Evolutionary conservation across 2,797 vertebrate species (phyloP), one percentile per base, ranked within the genome.

Genomic region (Notoglanidium macrostoma): DNA sequence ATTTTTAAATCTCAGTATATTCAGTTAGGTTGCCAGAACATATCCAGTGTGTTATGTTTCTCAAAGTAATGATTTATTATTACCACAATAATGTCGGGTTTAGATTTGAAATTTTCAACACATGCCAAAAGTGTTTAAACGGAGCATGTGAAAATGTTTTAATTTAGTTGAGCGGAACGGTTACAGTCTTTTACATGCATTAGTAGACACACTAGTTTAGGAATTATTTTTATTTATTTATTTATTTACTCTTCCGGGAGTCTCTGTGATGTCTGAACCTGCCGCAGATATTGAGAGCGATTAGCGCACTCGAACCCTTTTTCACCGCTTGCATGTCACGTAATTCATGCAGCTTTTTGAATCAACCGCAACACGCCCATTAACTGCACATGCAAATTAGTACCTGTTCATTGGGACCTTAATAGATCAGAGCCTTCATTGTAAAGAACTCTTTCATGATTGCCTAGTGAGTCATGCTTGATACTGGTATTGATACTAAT

Each of bases 371-470:
- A 67, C 80, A 67, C 61, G 29, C 17, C 44, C n/a, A 21, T 44
- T 83, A 32, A 83, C 61, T 35, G 40, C 40, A 65, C 40, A 29
- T 9, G 17, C n/a, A 83, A 83, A 83, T 83, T 67, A 83, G 44
- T 51, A 67, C 44, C 61, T 67, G 44, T 83, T 83, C 40, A 83
- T 67, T 49, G 17, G 26, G 46, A 49, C 26, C 8, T 21, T 65
- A 49, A 46, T 65, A 65, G 26, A 46, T 8, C 59, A 44, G 15
- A 81, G 79, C 26, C 79, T 49, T 29, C 61, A 29, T 11, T 29
- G 1, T 40, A 12, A 44, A 40, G 21, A 80, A 4, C 14, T 23
- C 1, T 51, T 76, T 76, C 12, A 29, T 17, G 26, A n/a, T 76
- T 26, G 46, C 0, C 15, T 32, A 55, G 26, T 54, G 51, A 78